Conservation (phyloP, 2,888 invertebrate genomes). For the Zhuqinia jingwanae region DNA sequence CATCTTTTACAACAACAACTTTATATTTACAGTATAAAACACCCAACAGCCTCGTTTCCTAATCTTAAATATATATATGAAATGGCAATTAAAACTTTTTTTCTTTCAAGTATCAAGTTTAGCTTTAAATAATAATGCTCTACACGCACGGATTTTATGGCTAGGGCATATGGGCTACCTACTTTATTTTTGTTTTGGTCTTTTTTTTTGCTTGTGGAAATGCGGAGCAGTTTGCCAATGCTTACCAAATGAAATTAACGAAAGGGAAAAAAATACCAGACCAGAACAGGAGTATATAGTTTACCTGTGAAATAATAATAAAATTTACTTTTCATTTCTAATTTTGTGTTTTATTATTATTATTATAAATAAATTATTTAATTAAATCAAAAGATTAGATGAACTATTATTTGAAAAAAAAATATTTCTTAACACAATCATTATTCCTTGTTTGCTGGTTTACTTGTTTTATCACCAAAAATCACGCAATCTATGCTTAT, state of each 20-base stretch:
- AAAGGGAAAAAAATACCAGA: neutral
- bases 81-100: conserved; percentile 10
- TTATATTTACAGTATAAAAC: too few relatives aligned
- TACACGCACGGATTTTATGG: neutral
- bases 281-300: neutral
- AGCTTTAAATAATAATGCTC: too few relatives aligned
- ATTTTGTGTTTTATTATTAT: conserved; percentile 17
- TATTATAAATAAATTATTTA: too few relatives aligned
- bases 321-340: conserved; percentile 23
- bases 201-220: too few relatives aligned
- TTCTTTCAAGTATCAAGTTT: too few relatives aligned
- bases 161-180: too few relatives aligned
- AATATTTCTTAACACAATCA: too few relatives aligned
- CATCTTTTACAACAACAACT: neutral
- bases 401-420: too few relatives aligned
- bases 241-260: neutral
- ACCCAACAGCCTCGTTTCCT: conserved; percentile 34
- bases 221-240: conserved; percentile 8
- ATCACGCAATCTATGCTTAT: neutral
- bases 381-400: neutral
- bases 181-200: too few relatives aligned
- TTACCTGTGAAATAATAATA: too few relatives aligned
- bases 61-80: neutral
- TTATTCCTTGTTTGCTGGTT: neutral
- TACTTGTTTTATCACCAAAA: conserved; percentile 12